Percentiles rank a stretch among this genome's conserved stretches.
phyloP scores from a whole-genome alignment of 2,797 vertebrate genomes.

The Ptychadena robeensis region DNA sequence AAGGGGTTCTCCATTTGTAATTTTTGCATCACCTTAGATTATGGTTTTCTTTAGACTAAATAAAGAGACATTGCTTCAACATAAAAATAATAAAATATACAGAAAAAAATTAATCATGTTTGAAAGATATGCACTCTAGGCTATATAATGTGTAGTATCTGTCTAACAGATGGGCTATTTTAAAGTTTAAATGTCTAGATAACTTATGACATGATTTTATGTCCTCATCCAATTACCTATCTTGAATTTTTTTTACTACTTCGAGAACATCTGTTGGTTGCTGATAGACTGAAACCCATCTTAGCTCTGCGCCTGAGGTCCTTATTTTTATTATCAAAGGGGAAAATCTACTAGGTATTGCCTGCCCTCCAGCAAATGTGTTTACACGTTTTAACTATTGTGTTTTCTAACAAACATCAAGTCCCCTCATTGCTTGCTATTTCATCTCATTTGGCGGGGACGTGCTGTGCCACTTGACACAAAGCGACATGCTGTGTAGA shows the following conservation, averaged over 20 bases:
- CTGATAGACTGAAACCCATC: slow-evolving; percentile 44
- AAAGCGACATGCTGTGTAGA: slow-evolving; percentile 42
- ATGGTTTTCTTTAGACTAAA: slow-evolving; percentile 10
- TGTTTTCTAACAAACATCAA: slow-evolving; percentile 40
- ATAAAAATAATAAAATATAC: slow-evolving; percentile 26
- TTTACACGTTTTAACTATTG: slow-evolving; percentile 49
- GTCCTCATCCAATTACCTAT: slow-evolving; percentile 35
- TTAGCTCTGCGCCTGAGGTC: slow-evolving; percentile 27
- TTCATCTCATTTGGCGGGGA: slow-evolving; percentile 47
- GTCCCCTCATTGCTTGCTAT: slow-evolving; percentile 34
- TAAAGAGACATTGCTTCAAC: slow-evolving; percentile 18
- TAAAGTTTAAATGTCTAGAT: slow-evolving; percentile 49
- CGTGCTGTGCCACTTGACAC: slow-evolving; percentile 29
- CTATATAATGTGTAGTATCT: slow-evolving; percentile 23
- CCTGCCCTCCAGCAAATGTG: slow-evolving; percentile 38
- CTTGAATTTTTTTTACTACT: slow-evolving; percentile 44
- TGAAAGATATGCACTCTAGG: slow-evolving; percentile 23
- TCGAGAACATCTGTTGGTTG: slow-evolving; percentile 48
- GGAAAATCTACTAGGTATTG: slow-evolving; percentile 35
- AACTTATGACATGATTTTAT: slow-evolving; percentile 24
- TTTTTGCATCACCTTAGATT: not conserved
- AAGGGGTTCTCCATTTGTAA: not conserved
- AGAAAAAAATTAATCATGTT: slow-evolving; percentile 16
- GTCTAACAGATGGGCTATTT: slow-evolving; percentile 33
- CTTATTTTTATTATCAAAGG: slow-evolving; percentile 49